Evolutionary conservation across 2,113 vertebrate genomes (phyloP), one percentile per base, ranked within the genome.

Genomic region (Brachirus orientalis): DNA sequence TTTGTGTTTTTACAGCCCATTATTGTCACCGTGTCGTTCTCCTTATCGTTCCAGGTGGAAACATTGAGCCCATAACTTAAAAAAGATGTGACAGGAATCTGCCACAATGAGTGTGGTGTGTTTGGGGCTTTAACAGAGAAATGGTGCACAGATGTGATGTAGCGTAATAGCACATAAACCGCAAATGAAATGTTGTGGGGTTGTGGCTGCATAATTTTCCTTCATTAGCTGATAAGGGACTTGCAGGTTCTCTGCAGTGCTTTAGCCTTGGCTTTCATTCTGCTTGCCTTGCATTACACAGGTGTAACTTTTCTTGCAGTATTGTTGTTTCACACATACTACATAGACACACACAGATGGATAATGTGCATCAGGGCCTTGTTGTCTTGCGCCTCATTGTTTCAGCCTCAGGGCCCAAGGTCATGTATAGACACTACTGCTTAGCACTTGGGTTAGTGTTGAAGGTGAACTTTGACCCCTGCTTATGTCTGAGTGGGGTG

Each of bases 171-270:
- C 53, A 79, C 77, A 75, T 75, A 86, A 85, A 87, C 77, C 66
- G 63, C 67, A 86, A 87, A 90, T 91, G 84, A 89, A 88, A 88
- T 86, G 81, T 79, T 84, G 79, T 75, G 75, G n/a, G n/a, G n/a
- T 84, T 79, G 67, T 57, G 76, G 81, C 77, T 63, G 36, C 84
- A 87, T 83, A 85, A 86, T 28, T 89, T 85, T 88, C 57, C 64
- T 81, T 79, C 78, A 77, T 87, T 70, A 16, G 72, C 75, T 83
- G 89, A 87, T 82, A 86, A 86, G 65, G 14, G 76, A 86, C 83
- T 88, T 84, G 80, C 76, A 78, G 83, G 83, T 84, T 85, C 81
- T 68, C 79, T 83, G 43, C 77, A 74, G 66, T 58, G 71, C 68
- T 79, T 57, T 77, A 69, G 81, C 79, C 78, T 75, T 44, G 55